phyloP scores from a whole-genome alignment of 2,888 invertebrate species.

The Hirtodrosophila alboralis region DNA sequence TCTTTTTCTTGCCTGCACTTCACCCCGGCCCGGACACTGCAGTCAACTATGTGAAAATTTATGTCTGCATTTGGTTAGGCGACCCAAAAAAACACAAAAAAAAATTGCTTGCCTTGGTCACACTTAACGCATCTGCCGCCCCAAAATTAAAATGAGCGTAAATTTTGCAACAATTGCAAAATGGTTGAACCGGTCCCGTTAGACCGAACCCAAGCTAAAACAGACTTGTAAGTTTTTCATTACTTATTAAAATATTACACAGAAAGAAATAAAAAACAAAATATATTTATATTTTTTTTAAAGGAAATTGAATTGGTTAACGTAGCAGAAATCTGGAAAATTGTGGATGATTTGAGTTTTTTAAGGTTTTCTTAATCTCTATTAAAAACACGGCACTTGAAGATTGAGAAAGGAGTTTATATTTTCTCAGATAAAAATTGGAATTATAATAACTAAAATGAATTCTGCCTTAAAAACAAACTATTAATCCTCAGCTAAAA shows the following conservation, averaged over 20 bases:
- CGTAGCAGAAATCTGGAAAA: too few species aligned
- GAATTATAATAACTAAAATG: too few species aligned
- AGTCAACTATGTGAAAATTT: conserved; percentile 62
- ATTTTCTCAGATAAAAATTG: too few species aligned
- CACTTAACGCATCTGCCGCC: conserved; percentile 72
- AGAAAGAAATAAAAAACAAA: conserved; percentile 16
- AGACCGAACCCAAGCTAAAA: conserved; percentile 18
- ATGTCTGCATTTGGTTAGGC: conserved; percentile 58
- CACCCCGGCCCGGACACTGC: conserved; percentile 24
- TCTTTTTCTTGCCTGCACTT: conserved; percentile 12
- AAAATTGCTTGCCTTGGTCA: conserved; percentile 15
- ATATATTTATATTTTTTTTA: too few species aligned
- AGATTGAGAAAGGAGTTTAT: too few species aligned
- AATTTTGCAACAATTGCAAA: conserved; percentile 84
- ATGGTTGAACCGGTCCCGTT: conserved; percentile 37
- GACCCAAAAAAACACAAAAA: conserved; percentile 19
- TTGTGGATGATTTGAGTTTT: too few species aligned
- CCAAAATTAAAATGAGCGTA: conserved; percentile 76
- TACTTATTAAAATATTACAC: conserved; percentile 51
- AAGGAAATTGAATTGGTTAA: too few species aligned
- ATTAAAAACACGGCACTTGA: too few species aligned
- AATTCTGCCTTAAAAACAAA: too few species aligned
- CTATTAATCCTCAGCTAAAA: too few species aligned
- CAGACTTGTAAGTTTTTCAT: conserved; percentile 22
- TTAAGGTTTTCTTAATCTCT: too few species aligned